Evolutionary conservation across 2,888 invertebrate genomes (phyloP).

Genomic region (Beris morrisii): DNA sequence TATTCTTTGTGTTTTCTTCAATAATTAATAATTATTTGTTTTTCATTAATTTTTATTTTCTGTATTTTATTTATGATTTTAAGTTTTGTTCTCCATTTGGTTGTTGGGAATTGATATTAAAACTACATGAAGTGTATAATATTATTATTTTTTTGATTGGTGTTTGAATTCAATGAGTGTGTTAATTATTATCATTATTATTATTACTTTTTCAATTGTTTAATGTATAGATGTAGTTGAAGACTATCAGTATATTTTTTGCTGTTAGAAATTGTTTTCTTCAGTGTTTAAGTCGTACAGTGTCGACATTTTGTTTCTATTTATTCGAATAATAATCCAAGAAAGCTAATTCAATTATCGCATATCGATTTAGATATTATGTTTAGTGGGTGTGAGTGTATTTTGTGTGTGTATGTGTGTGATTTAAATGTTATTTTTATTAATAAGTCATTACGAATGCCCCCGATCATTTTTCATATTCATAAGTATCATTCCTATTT

Average conservation of each 20-base stretch:
- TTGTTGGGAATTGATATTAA: background rate
- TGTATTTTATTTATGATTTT: background rate
- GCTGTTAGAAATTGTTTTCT: no score
- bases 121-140: background rate
- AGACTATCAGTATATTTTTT: no score
- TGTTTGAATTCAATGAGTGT: background rate
- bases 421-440: background rate
- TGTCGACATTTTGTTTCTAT: background rate
- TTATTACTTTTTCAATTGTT: no score
- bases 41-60: slow-evolving; percentile 2
- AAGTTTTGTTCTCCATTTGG: background rate
- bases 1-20: slow-evolving; percentile 6
- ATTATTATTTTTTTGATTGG: background rate
- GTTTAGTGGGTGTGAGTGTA: background rate
- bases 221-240: no score
- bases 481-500: background rate
- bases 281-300: no score
- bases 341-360: slow-evolving; percentile 39
- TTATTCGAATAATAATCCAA: slow-evolving; percentile 26
- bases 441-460: slow-evolving; percentile 34
- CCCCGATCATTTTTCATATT: slow-evolving; percentile 12
- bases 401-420: background rate
- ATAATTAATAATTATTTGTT: slow-evolving; percentile 1
- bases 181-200: background rate
- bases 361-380: slow-evolving; percentile 33